Percentiles rank a stretch among this genome's conserved stretches.
Evolutionary conservation across 2,113 vertebrate species (phyloP).

Genomic region (Pagrus major): DNA sequence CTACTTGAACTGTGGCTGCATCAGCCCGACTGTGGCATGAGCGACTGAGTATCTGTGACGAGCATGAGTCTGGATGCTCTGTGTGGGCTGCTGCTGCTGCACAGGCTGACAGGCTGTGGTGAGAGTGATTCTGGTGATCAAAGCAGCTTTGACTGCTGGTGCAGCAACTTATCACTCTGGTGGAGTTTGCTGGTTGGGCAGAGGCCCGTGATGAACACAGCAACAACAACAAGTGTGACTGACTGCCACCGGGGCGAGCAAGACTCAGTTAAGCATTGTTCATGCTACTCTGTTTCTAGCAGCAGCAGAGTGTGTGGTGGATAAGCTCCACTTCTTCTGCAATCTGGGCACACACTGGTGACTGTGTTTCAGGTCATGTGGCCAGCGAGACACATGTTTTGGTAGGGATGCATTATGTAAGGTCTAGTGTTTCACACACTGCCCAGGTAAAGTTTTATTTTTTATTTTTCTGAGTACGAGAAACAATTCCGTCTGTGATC

Average conservation of each 20-base stretch:
- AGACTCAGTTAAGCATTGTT: conserved; percentile 42
- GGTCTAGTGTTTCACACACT: too few species aligned
- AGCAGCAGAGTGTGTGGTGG: conserved; percentile 16
- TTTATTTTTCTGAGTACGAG: too few species aligned
- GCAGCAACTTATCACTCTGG: conserved; percentile 70
- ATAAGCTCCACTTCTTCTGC: conserved; percentile 38
- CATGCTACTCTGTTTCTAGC: conserved; percentile 38
- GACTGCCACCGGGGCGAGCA: conserved; percentile 46
- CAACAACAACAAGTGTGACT: conserved; percentile 50
- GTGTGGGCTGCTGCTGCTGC: conserved; percentile 60
- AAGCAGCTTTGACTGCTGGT: conserved; percentile 69
- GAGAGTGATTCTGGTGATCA: conserved; percentile 63
- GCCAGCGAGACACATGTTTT: neutral
- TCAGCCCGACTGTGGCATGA: conserved; percentile 41
- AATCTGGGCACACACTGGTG: conserved; percentile 24
- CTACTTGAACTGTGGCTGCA: conserved; percentile 27
- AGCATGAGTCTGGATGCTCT: conserved; percentile 30
- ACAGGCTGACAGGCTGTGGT: conserved; percentile 38
- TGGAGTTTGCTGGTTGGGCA: conserved; percentile 65
- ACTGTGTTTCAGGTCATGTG: neutral
- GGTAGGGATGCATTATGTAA: too few species aligned
- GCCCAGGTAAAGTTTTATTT: too few species aligned
- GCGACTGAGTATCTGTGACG: conserved; percentile 47
- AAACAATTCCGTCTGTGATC: too few species aligned
- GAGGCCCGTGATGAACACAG: conserved; percentile 57